A percentile compares a stretch with the other conserved stretches of the same genome.
These are phyloP conservation scores for Chrysaora quinquecirrha DNA, from an alignment of 30 jellyfish, hydroid and myxozoan genomes.

Conservation along the genomic window DNA sequence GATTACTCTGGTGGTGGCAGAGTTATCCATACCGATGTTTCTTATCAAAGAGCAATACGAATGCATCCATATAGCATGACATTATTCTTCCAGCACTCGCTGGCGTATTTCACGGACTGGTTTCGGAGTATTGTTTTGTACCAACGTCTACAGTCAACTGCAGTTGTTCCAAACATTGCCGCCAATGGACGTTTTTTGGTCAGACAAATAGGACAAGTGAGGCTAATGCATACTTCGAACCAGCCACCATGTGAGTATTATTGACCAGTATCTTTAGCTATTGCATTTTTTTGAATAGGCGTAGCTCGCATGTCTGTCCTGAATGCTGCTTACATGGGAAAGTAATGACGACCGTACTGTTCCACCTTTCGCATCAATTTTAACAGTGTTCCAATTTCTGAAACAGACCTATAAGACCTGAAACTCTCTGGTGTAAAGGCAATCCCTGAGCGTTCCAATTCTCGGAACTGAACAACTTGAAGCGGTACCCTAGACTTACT, in stretches of 20 bases:
- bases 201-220: conserved; percentile 72
- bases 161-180: not conserved
- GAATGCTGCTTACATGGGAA: too few relatives aligned
- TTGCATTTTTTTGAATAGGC: too few relatives aligned
- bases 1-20: conserved; percentile 73
- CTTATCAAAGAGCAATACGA: conserved; percentile 5
- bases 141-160: not conserved
- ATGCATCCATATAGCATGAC: conserved; percentile 84
- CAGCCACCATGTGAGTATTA: conserved; percentile 66
- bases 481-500: too few relatives aligned
- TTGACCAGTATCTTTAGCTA: too few relatives aligned
- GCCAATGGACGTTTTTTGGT: not conserved
- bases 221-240: conserved; percentile 32
- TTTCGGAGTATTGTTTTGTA: conserved; percentile 33
- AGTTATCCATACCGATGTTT: conserved; percentile 17
- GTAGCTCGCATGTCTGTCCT: too few relatives aligned
- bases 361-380: too few relatives aligned
- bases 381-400: too few relatives aligned
- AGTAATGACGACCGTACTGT: too few relatives aligned
- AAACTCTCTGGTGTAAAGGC: too few relatives aligned
- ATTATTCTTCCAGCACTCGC: conserved; percentile 25
- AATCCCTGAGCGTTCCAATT: too few relatives aligned
- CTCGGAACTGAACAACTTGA: too few relatives aligned
- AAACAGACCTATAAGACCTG: too few relatives aligned
- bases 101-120: conserved; percentile 85